These are phyloP conservation scores for Sinocyclocheilus maitianheensis DNA, from an alignment of 2,113 vertebrate species.

Conservation along the genomic window DNA sequence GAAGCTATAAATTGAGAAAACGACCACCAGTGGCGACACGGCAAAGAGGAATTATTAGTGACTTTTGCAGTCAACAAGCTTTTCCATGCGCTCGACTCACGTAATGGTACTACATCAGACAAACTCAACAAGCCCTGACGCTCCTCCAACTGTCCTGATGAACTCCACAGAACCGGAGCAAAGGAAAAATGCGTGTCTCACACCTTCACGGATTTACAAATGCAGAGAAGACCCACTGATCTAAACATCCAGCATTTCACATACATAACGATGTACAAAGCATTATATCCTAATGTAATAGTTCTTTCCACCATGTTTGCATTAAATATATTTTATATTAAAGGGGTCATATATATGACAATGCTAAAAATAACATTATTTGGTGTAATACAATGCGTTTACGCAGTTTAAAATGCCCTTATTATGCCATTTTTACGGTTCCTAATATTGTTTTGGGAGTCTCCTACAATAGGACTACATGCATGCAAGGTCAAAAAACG, in stretches of 20 bases:
- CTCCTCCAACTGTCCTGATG: neutral
- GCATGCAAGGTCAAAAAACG: too few relatives aligned
- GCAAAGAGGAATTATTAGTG: neutral
- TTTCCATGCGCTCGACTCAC: neutral
- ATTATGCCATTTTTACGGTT: too few relatives aligned
- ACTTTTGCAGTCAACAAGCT: neutral
- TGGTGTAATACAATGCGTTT: too few relatives aligned
- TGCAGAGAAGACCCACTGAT: neutral
- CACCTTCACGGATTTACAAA: neutral
- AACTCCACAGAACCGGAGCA: neutral
- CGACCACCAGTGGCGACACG: neutral
- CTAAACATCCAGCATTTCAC: neutral
- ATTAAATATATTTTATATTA: too few relatives aligned
- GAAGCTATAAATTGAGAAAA: conserved; percentile 5
- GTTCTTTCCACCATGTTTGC: too few relatives aligned
- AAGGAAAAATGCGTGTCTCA: neutral
- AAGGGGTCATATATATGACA: too few relatives aligned
- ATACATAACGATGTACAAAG: too few relatives aligned
- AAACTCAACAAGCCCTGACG: neutral
- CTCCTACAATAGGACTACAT: too few relatives aligned
- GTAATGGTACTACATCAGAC: neutral
- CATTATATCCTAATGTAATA: too few relatives aligned
- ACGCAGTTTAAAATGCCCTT: too few relatives aligned
- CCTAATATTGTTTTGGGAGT: too few relatives aligned
- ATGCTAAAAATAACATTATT: too few relatives aligned